Base-by-base conservation (phyloP, 2,888 invertebrate species). In the Zele albiditarsus region DNA sequence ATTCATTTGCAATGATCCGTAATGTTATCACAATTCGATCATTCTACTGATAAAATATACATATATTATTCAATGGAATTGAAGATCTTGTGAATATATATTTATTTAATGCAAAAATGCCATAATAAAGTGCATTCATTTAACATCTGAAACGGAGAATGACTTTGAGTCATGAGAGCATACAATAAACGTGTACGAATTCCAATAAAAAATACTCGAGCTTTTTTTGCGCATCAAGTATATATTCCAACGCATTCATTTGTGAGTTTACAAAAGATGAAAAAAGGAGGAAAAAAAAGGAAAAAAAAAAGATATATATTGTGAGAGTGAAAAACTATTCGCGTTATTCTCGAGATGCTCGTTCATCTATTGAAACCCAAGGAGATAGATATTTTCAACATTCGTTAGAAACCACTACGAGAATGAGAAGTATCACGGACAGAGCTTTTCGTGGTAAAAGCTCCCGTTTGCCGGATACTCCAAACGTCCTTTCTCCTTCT, bases 361-460 rank as follows among this genome's bases (percentile, higher is more conserved):
- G 82, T 84, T 81, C 80, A 80, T 14, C 80, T 81, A 81, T 80
- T 82, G 78, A 83, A 76, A 79, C 74, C 78, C 73, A 76, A 42
- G 68, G 75, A 81, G 80, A 82, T 81, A 81, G 80, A 82, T 84
- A 82, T 84, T 84, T 80, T 80, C 78, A 82, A 81, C 82, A 79
- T 83, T 83, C 81, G 80, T 80, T 78, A 63, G 81, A 82, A 85
- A 84, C 83, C 80, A 81, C 31, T 63, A 38, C 31, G 38, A 63
- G 63, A 33, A 63, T 63, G 63, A 33, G 20, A 33, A 33, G 60
- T n/a, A 27, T 60, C 60, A 27, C 28, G 63, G n/a, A 12, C 62
- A 62, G 62, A 62, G 63, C 33, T 33, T 63, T 63, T 63, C 63
- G 33, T 63, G 38, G 63, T 63, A 63, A 63, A 63, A 63, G 63